Percentiles rank a stretch among this genome's conserved stretches.
phyloP scores from a whole-genome alignment of 2,797 vertebrate genomes.

The Gila robusta region DNA sequence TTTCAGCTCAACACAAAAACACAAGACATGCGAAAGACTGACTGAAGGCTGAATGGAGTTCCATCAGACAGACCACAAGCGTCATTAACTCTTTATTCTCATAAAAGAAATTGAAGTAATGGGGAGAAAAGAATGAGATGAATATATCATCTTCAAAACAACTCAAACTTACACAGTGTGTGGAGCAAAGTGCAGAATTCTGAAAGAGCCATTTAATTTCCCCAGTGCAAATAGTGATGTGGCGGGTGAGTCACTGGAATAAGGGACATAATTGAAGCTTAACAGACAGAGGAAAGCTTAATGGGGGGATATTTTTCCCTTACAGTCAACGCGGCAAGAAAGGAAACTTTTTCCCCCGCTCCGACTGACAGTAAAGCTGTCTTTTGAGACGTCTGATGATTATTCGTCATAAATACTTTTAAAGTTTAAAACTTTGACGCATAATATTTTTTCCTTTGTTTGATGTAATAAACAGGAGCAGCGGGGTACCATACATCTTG shows the following conservation, averaged over 20 bases:
- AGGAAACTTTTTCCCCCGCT: not conserved
- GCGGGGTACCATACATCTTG: not conserved
- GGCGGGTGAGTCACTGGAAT: not conserved
- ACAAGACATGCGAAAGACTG: not conserved
- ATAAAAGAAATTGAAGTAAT: conserved; percentile 44
- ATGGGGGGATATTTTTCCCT: conserved; percentile 10
- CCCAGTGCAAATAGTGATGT: conserved; percentile 28
- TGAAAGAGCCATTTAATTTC: conserved; percentile 44
- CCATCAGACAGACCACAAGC: conserved; percentile 13
- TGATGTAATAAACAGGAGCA: conserved; percentile 25
- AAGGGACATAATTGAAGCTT: conserved; percentile 44
- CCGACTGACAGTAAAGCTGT: conserved; percentile 23
- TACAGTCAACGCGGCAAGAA: not conserved
- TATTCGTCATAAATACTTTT: conserved; percentile 11
- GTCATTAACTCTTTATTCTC: conserved; percentile 21
- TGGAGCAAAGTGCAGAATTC: conserved; percentile 43
- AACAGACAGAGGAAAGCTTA: conserved; percentile 25
- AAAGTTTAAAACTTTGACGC: conserved; percentile 4
- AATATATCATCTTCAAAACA: conserved; percentile 44
- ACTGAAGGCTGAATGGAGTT: conserved; percentile 19
- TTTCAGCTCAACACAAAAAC: not conserved
- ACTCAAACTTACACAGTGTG: conserved; percentile 29
- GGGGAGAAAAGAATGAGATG: conserved; percentile 34
- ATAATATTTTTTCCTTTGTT: not conserved
- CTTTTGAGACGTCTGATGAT: conserved; percentile 8